These are phyloP conservation scores for Pomatostomus ruficeps DNA, from an alignment of 2,113 vertebrate species.

Conservation along the genomic window DNA sequence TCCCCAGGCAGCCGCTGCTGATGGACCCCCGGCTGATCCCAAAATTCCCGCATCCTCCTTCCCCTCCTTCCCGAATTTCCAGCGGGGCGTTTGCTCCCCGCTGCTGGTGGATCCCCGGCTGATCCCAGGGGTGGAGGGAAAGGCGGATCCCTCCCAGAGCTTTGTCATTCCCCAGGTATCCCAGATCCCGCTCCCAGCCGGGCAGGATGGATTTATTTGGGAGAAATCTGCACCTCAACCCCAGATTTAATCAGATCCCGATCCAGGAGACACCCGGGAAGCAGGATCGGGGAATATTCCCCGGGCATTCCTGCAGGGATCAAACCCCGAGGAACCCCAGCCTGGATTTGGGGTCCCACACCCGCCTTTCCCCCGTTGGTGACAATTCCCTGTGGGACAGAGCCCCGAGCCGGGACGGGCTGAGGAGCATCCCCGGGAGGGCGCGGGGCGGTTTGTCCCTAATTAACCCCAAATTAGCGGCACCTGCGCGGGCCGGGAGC, in stretches of 20 bases:
- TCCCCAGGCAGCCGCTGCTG: background rate
- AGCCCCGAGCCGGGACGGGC: background rate
- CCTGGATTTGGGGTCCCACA: fast-evolving
- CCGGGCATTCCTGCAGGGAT: too few species aligned
- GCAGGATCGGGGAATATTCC: too few species aligned
- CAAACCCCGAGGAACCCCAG: too few species aligned
- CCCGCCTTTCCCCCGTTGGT: fast-evolving
- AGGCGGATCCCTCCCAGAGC: background rate
- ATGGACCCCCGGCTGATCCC: background rate
- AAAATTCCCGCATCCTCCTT: too few species aligned
- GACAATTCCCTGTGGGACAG: background rate
- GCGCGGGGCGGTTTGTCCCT: fast-evolving
- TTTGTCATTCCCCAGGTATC: background rate
- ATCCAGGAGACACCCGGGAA: fast-evolving
- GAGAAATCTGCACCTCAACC: background rate
- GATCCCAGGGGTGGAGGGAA: background rate
- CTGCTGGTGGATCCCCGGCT: too few species aligned
- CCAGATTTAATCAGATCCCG: fast-evolving
- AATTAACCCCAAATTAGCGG: background rate
- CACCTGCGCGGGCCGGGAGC: background rate
- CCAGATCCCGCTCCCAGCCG: background rate
- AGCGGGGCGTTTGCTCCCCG: too few species aligned
- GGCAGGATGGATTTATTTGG: background rate
- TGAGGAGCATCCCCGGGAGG: fast-evolving
- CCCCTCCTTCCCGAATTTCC: too few species aligned